Base-by-base conservation (phyloP, 1,140 invertebrate species). In the Zaprionus africanus region DNA sequence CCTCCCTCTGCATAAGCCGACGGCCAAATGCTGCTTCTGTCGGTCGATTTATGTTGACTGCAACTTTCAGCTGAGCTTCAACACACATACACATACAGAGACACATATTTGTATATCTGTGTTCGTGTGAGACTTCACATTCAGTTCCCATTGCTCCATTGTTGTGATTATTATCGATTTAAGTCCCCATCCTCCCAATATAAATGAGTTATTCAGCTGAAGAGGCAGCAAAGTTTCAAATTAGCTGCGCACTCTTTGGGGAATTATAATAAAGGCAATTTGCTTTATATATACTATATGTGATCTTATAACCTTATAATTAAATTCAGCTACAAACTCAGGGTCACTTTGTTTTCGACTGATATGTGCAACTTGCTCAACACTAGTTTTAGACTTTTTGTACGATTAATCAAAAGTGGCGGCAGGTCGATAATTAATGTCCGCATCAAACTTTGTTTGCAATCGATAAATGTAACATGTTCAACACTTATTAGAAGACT, bases 41-140 rank as follows among this genome's bases (percentile, higher is more conserved):
- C 19, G 36, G 41, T 54, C 72, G 66, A 76, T 79, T 81, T 81
- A 76, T 79, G 79, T 81, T 67, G 73, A 76, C 72, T 81, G 72
- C 76, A 79, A 76, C 68, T 72, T 79, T 68, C 79, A 79, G 67
- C 63, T 81, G 67, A 17, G 61, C 24, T 22, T 43, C 43, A 59
- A 43, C 31, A 46, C 22, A 31, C 31, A 51, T 43, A 67, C 2
- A 6, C 12, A 61, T 15, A 58, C 26, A 7, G 53, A 46, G 13
- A 1, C 36, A 31, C 24, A 54, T 9, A 64, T 41, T 22, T 12
- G 19, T 22, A 56, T 12, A 13, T n/a, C n/a, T 24, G 15, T n/a
- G 17, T 6, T n/a, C 2, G 60, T 46, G 13, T 65, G 24, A 46
- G 34, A 19, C 41, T 17, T 3, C 7, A 15, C 38, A 36, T 36